phyloP scores from a whole-genome alignment of 2,888 invertebrate species.

The Acanthosepion pharaonis region DNA sequence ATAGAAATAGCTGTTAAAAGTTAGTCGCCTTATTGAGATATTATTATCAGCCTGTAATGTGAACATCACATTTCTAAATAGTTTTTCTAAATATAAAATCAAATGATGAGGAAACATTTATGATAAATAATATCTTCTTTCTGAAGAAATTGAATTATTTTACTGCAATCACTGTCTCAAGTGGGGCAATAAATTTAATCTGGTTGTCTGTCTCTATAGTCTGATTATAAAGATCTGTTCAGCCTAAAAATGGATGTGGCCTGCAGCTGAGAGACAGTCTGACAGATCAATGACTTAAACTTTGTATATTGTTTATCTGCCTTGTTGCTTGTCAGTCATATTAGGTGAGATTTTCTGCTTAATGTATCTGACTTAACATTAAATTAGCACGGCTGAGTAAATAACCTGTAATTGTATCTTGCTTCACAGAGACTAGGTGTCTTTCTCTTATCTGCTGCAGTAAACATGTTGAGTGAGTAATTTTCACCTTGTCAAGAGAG shows the following conservation, averaged over 20 bases:
- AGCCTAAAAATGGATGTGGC: background rate
- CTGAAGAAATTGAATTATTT: background rate
- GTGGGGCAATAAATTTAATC: background rate
- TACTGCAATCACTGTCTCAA: background rate
- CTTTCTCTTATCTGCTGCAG: background rate
- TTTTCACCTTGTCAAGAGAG: background rate
- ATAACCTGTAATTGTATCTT: background rate
- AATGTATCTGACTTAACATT: background rate
- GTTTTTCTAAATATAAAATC: background rate
- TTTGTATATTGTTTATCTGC: background rate
- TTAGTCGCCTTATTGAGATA: background rate
- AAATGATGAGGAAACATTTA: background rate
- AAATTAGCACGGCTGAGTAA: background rate
- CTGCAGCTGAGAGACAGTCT: too few relatives aligned
- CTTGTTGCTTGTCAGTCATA: background rate
- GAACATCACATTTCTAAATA: background rate
- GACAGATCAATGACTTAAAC: background rate
- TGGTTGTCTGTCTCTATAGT: background rate
- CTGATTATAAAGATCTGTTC: constrained; percentile 11
- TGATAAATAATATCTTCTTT: background rate
- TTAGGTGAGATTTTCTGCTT: background rate
- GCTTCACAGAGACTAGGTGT: background rate
- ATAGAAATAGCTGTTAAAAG: background rate
- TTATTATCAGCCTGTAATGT: background rate
- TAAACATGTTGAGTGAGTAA: background rate